phyloP scores from a whole-genome alignment of 2,888 invertebrate genomes.

The Synergus japonicus region DNA sequence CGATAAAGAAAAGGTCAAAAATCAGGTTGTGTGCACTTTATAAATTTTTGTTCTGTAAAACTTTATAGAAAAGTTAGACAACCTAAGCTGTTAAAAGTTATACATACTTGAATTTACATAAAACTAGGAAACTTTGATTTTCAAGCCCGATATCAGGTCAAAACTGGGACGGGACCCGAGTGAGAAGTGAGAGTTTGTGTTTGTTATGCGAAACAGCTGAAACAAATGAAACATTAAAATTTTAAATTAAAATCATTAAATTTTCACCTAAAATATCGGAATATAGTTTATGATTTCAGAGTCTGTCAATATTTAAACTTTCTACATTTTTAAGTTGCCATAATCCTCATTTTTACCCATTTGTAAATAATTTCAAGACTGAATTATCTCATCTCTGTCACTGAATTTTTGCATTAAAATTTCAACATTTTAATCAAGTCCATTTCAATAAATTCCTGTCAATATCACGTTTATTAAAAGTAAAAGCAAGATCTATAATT shows the following conservation, averaged over 20 bases:
- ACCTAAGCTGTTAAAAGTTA: conserved; percentile 48
- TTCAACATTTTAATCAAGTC: too few relatives aligned
- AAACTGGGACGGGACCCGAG: conserved; percentile 48
- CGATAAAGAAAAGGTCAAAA: too few relatives aligned
- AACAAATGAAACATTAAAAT: not conserved
- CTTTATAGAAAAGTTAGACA: not conserved
- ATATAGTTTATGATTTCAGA: too few relatives aligned
- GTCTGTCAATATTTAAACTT: not conserved
- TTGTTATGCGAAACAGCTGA: not conserved
- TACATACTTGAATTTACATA: conserved; percentile 51
- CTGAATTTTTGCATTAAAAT: too few relatives aligned
- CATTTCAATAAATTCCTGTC: too few relatives aligned
- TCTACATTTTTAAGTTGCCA: not conserved
- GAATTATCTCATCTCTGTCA: too few relatives aligned
- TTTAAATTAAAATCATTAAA: too few relatives aligned
- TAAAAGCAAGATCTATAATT: too few relatives aligned
- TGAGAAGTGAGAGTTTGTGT: not conserved
- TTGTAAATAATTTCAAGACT: too few relatives aligned
- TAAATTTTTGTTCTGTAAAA: conserved; percentile 10
- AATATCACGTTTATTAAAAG: too few relatives aligned
- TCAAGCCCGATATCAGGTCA: conserved; percentile 46
- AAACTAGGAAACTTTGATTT: conserved; percentile 51
- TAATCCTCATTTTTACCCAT: too few relatives aligned
- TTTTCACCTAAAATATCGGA: too few relatives aligned
- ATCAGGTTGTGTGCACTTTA: not conserved